Evolutionary conservation across 2,888 invertebrate species (phyloP), one percentile per base, ranked within the genome.

Genomic region (Microdon myrmicae): DNA sequence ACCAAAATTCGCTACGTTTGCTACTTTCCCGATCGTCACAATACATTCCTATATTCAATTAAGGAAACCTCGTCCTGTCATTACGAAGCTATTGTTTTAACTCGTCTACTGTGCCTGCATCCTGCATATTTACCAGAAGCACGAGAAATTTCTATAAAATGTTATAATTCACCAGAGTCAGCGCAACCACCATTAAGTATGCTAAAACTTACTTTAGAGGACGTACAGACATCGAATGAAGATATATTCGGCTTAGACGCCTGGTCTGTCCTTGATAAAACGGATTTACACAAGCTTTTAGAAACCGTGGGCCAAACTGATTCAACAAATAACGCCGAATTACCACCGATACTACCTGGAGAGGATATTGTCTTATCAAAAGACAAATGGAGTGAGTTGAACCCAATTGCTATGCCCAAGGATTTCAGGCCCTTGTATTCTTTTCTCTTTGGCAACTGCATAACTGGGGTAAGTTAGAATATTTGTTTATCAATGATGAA

Each of bases 41-140:
- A 95, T 70, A 96, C 96, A 75, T n/a, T n/a, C n/a, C 88, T 97
- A 2, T 94, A 92, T 75, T 92, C 93, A 0, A 85, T 97, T 60
- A 96, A 96, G 74, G 97, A 97, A 79, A 91, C 89, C 0, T 90
- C 94, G 0, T 94, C 93, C 0, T 98, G 98, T 75, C 92, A 94
- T 77, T 98, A 98, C 76, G 96, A 97, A 80, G 89, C 85, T 4
- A 87, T 97, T 8, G 90, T 98, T 8, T 82, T 96, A 13, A 93
- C 96, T 0, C 89, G 92, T 0, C 79, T 89, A 6, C 82, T 99
- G 1, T 99, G 99, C 74, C 82, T 84, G 22, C 96, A 97, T 82
- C 96, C 96, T 0, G 87, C 87, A 59, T 99, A 91, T 74, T 89
- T 88, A 71, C 87, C 90, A 0, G 90, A 90, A 70, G 85, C 87